A percentile compares a stretch with the other conserved stretches of the same genome.
Evolutionary conservation across 2,113 vertebrate genomes (phyloP).

Genomic region (Actenoides hombroni): DNA sequence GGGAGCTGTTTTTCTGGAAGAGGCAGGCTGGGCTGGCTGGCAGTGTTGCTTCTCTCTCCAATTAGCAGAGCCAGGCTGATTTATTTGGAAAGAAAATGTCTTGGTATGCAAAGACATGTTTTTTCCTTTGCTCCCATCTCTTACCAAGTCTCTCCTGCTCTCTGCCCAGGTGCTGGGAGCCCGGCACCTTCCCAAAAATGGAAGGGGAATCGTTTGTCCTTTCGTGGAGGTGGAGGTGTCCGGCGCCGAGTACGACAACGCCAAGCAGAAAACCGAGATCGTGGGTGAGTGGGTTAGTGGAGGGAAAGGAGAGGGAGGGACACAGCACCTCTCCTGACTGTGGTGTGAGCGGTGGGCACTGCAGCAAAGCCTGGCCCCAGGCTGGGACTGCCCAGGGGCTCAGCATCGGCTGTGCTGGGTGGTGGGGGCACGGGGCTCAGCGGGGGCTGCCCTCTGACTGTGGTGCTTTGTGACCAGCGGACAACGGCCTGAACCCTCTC

Average conservation of each 20-base stretch:
- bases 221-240: conserved; percentile 97
- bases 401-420: background rate
- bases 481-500: conserved; percentile 94
- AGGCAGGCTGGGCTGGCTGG: background rate
- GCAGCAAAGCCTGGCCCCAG: background rate
- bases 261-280: conserved; percentile 94
- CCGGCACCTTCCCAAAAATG: conserved; percentile 94
- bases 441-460: background rate
- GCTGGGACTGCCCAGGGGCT: background rate
- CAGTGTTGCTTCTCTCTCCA: background rate
- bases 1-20: background rate
- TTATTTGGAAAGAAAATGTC: background rate
- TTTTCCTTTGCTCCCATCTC: background rate
- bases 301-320: background rate
- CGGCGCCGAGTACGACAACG: conserved; percentile 90
- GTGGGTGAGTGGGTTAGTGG: conserved; percentile 79
- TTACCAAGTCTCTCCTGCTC: background rate
- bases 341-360: background rate
- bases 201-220: conserved; percentile 93
- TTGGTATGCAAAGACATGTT: background rate
- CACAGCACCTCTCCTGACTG: fast-evolving
- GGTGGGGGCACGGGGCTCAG: background rate
- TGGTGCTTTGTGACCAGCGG: conserved; percentile 75
- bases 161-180: conserved; percentile 88
- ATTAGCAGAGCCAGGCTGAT: background rate